Evolutionary conservation across 2,113 vertebrate genomes (phyloP), one percentile per base, ranked within the genome.

Genomic region (Tenebrosternarchus preto): DNA sequence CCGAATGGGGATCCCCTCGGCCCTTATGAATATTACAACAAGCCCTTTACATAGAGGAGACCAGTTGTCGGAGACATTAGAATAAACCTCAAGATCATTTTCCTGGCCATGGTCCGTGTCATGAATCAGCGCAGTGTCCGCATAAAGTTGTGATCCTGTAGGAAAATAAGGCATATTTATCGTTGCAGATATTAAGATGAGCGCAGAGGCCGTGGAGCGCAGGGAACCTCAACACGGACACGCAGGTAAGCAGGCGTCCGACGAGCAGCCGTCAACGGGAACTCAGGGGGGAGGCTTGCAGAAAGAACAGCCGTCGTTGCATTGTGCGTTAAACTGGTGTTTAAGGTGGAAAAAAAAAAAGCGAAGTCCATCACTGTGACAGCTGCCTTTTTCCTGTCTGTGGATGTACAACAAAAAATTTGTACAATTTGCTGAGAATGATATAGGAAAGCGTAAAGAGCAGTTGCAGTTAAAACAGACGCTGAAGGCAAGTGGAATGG

Each of bases 151-250:
- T 92, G 93, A 93, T 93, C 92, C 91, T 89, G 91, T 95, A 95
- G 94, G 95, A 95, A 98, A 95, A 95, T 95, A 91, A 91, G 92
- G 90, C 92, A 90, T 94, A 92, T 94, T 94, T 95, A 91, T 93
- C 89, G 88, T 93, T 92, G 66, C 92, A 98, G 95, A 95, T 93
- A 95, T 96, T 93, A 98, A 96, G 94, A 98, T 99, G 96, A 99
- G 95, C 82, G 89, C 95, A 53, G 95, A 96, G 84, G 85, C 93
- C 0, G 94, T 94, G 66, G 95, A 98, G 86, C 95, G 94, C 87
- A 92, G 94, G 56, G 95, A 96, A 36, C 84, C 89, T 55, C 88
- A 87, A 56, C 87, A 90, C 0, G 90, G 92, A 36, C 92, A 95
- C 81, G 84, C 95, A 90, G 97, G 97, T 99, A 94, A 95, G 95